These are phyloP conservation scores for Coelopa frigida DNA, from an alignment of 1,140 invertebrate species.

Conservation along the genomic window DNA sequence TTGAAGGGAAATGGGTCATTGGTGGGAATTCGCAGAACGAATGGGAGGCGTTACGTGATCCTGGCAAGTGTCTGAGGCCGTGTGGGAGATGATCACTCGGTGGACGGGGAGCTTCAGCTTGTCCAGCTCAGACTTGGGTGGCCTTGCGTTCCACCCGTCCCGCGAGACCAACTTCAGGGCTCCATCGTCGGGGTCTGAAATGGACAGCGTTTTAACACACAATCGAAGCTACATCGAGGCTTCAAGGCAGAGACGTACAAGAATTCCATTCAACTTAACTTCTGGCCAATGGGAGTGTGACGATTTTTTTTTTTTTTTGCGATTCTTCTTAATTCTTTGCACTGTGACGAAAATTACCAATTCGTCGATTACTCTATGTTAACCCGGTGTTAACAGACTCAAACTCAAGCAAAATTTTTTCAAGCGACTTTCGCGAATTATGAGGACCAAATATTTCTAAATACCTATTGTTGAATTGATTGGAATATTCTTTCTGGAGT, in stretches of 20 bases:
- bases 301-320: too few species aligned
- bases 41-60: conserved; percentile 36
- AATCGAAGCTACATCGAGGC: conserved; percentile 8
- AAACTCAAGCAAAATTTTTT: conserved; percentile 3
- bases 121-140: conserved; percentile 41
- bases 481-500: conserved; percentile 42
- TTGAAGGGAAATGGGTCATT: not conserved
- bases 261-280: conserved; percentile 44
- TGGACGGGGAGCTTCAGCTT: conserved; percentile 44
- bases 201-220: not conserved
- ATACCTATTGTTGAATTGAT: conserved; percentile 46
- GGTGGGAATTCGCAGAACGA: not conserved
- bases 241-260: conserved; percentile 8
- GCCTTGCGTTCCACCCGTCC: conserved; percentile 54
- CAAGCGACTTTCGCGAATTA: conserved; percentile 1
- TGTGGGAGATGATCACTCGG: conserved; percentile 51
- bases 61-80: conserved; percentile 46
- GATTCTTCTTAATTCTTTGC: too few species aligned
- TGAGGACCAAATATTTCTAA: conserved; percentile 9
- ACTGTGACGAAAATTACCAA: too few species aligned
- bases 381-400: too few species aligned
- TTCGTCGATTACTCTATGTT: too few species aligned
- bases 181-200: conserved; percentile 7
- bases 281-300: too few species aligned
- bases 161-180: conserved; percentile 18